These are phyloP conservation scores for Drosophila willistoni DNA, from an alignment of 1,140 invertebrate species.

Conservation along the genomic window DNA sequence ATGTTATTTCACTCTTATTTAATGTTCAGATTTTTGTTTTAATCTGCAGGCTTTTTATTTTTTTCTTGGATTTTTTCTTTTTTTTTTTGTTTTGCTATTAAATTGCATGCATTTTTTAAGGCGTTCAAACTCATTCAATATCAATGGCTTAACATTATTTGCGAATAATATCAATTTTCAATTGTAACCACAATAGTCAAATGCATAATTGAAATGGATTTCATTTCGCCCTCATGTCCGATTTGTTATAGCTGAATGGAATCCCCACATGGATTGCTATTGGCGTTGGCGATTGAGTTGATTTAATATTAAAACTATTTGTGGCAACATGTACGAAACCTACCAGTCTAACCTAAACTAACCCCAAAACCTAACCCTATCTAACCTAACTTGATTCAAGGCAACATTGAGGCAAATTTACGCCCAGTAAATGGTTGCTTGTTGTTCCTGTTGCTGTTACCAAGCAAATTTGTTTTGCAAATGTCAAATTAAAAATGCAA, in stretches of 20 bases:
- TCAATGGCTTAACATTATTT: background rate
- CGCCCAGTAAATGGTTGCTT: slow-evolving; percentile 18
- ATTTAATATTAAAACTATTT: slow-evolving; percentile 72
- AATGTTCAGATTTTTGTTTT: background rate
- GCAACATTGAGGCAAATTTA: slow-evolving; percentile 24
- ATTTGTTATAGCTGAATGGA: slow-evolving; percentile 13
- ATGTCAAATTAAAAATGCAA: slow-evolving; percentile 81
- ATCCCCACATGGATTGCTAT: background rate
- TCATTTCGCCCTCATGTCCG: slow-evolving; percentile 21
- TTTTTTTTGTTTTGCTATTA: background rate
- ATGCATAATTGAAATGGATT: slow-evolving; percentile 12
- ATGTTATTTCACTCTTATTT: background rate
- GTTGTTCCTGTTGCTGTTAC: slow-evolving; percentile 37
- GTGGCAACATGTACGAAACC: slow-evolving; percentile 30
- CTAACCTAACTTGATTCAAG: slow-evolving; percentile 9
- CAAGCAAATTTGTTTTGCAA: slow-evolving; percentile 72
- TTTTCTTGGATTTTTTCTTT: background rate
- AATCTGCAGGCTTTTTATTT: background rate
- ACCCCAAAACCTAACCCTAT: background rate
- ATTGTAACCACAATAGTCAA: slow-evolving; percentile 10
- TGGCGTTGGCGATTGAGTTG: slow-evolving; percentile 18
- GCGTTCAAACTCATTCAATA: background rate
- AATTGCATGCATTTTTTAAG: slow-evolving; percentile 1
- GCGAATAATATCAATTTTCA: slow-evolving; percentile 5
- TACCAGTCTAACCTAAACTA: slow-evolving; percentile 15